Conservation (phyloP, 2,797 vertebrate species). For the Hoplostethus mediterraneus region DNA sequence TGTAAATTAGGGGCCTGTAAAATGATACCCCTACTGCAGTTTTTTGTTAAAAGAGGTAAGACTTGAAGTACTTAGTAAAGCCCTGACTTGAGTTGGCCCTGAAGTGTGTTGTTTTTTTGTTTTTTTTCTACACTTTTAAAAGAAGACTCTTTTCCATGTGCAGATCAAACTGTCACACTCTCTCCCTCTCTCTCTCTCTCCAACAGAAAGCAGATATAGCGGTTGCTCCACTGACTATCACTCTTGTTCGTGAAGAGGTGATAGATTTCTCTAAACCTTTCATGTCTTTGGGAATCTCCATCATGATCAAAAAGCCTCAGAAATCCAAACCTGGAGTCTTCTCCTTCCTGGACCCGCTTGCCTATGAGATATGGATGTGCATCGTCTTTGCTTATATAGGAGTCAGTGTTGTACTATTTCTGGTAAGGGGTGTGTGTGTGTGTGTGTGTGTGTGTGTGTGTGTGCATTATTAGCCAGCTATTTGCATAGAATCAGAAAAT, state of each 20-base stretch:
- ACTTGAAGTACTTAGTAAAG: too few species aligned
- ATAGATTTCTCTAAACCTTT: constrained; percentile 99
- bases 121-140: too few species aligned
- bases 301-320: constrained; percentile 99
- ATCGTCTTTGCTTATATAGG: constrained; percentile 99
- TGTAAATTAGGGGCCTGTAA: too few species aligned
- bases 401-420: constrained; percentile 98
- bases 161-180: too few species aligned
- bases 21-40: too few species aligned
- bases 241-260: constrained; percentile 97
- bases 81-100: too few species aligned
- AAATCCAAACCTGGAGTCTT: constrained; percentile 99
- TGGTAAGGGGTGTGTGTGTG: constrained; percentile 85
- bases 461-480: too few species aligned
- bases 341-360: constrained; percentile 97
- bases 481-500: too few species aligned
- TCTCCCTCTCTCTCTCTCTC: constrained; percentile 21
- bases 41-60: too few species aligned
- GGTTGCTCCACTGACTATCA: constrained; percentile 96
- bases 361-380: constrained; percentile 99
- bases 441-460: neutral
- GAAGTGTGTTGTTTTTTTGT: too few species aligned
- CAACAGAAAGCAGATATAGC: constrained; percentile 97
- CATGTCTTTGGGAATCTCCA: constrained; percentile 99
- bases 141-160: too few species aligned